Percentiles rank a stretch among this genome's conserved stretches.
Conservation (phyloP, 92 coral and sea anemone species). For the Palythoa grandiflora region DNA sequence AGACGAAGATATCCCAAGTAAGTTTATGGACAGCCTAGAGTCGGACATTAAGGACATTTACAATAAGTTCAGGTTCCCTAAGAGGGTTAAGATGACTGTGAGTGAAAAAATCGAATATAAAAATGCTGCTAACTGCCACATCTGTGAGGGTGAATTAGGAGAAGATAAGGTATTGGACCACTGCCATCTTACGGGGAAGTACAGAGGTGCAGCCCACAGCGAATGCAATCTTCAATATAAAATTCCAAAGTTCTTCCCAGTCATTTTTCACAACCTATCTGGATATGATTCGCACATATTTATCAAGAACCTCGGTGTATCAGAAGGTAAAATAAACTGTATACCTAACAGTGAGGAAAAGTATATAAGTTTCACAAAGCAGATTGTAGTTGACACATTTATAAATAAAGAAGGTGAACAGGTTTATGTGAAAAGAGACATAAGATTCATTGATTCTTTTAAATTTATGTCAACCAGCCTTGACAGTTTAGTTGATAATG, state of each 20-base stretch:
- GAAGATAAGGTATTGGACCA: slow-evolving; percentile 13
- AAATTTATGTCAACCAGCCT: no score
- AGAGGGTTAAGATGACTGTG: not conserved
- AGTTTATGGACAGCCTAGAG: not conserved
- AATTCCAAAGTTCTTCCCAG: no score
- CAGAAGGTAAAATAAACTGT: slow-evolving; percentile 19
- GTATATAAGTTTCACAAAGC: slow-evolving; percentile 2
- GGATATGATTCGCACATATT: slow-evolving; percentile 18
- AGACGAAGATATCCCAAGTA: slow-evolving; percentile 12
- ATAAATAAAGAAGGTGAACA: no score
- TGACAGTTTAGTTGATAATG: no score
- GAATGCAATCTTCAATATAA: slow-evolving; percentile 19
- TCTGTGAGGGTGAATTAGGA: not conserved
- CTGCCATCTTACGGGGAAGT: no score
- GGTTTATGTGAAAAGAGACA: no score
- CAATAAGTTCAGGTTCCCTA: not conserved
- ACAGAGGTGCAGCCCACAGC: slow-evolving; percentile 34
- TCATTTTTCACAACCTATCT: no score
- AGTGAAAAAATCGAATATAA: not conserved
- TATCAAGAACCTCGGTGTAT: slow-evolving; percentile 10
- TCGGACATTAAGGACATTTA: not conserved
- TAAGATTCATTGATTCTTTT: no score
- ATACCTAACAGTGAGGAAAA: slow-evolving; percentile 35
- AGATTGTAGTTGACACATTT: no score
- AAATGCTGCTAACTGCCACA: not conserved